These are phyloP conservation scores for Tachina lurida DNA, from an alignment of 2,888 invertebrate species.

Conservation along the genomic window DNA sequence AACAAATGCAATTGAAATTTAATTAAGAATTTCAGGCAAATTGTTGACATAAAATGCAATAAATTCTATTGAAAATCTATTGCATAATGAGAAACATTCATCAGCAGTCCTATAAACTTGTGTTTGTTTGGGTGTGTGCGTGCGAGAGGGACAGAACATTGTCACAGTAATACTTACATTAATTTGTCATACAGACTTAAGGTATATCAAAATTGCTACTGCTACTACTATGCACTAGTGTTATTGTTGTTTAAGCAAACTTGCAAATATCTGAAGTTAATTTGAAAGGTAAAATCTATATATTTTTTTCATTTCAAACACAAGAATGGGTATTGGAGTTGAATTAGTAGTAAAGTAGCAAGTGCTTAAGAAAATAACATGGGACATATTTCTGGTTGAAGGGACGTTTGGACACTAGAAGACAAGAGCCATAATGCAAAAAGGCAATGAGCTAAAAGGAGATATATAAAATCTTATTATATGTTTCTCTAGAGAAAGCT, in stretches of 20 bases:
- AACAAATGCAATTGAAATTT: conserved; percentile 59
- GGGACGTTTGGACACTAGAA: no score
- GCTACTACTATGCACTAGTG: conserved; percentile 15
- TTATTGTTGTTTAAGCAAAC: conserved; percentile 24
- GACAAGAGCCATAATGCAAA: no score
- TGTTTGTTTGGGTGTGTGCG: background rate
- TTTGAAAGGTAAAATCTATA: background rate
- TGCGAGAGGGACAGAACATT: background rate
- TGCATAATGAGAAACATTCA: conserved; percentile 9
- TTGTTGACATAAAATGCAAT: conserved; percentile 60
- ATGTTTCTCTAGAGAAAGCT: no score
- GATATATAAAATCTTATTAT: no score
- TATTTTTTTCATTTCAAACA: no score
- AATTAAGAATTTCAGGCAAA: conserved; percentile 63
- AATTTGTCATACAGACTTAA: conserved; percentile 52
- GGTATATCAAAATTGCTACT: conserved; percentile 20
- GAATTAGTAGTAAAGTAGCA: no score
- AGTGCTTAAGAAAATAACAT: no score
- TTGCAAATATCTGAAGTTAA: background rate
- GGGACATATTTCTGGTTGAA: no score
- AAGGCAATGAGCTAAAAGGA: no score
- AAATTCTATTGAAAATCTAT: conserved; percentile 44
- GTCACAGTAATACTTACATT: conserved; percentile 27
- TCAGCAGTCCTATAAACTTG: background rate
- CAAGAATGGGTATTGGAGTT: no score